Evolutionary conservation across 1,140 invertebrate species (phyloP).

Genomic region (Frieseomelitta varia): DNA sequence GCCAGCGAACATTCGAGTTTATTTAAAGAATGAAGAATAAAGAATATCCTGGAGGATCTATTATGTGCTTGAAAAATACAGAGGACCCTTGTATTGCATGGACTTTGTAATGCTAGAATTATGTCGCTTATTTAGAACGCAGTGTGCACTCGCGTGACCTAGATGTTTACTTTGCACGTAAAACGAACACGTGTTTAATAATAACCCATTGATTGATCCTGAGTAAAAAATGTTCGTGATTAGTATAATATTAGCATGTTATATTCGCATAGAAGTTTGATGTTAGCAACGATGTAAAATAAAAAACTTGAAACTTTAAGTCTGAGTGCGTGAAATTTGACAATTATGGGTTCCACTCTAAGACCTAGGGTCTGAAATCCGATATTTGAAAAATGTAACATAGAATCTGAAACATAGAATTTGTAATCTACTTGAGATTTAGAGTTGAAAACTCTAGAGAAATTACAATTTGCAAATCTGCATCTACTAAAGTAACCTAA

Average conservation of each 20-base stretch:
- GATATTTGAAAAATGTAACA: too few species aligned
- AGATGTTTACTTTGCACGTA: not conserved
- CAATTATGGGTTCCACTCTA: not conserved
- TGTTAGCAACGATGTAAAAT: not conserved
- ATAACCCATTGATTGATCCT: not conserved
- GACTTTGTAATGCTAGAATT: not conserved
- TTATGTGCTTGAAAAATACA: not conserved
- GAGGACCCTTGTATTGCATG: not conserved
- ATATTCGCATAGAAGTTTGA: not conserved
- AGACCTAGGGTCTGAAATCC: not conserved
- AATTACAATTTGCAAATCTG: not conserved
- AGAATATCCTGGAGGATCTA: not conserved
- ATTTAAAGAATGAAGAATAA: not conserved
- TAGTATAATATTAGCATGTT: not conserved
- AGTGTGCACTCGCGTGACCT: not conserved
- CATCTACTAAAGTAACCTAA: not conserved
- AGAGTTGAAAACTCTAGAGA: not conserved
- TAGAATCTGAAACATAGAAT: not conserved
- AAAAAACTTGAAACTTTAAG: not conserved
- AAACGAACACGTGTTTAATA: not conserved
- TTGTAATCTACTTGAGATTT: not conserved
- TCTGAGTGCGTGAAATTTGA: not conserved
- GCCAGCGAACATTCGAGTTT: not conserved
- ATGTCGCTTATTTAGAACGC: not conserved
- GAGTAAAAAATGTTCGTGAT: not conserved